Evolutionary conservation across 2,888 invertebrate species (phyloP), one percentile per base, ranked within the genome.

Genomic region (Trypoxylon attenuatum): DNA sequence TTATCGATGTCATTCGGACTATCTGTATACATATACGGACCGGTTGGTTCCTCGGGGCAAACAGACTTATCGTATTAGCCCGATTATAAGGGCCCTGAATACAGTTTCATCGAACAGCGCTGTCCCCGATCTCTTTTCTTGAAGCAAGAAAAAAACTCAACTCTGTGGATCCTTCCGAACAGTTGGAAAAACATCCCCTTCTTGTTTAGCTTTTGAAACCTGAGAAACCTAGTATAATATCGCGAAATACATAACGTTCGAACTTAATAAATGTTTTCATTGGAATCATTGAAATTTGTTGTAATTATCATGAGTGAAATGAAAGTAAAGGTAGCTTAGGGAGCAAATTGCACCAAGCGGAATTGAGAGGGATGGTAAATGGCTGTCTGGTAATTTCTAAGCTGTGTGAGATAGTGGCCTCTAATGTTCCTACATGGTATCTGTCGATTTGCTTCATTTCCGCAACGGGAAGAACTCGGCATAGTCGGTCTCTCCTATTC

Each of bases 361-460:
- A 33, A 33, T 33, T 33, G 46, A 16, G 22, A 29, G 8, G 18
- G 10, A 16, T 21, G 19, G 62, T 51, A 73, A 73, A 73, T 52
- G 71, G 68, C 64, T 62, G 38, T 45, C 63, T 69, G 43, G 67
- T 75, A 79, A 79, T 80, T 81, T 69, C 77, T 73, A 72, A 73
- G 69, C 59, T 63, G 63, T 58, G 61, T 53, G 57, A 73, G 80
- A 81, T 80, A 79, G 64, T 54, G 49, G 13, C 33, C 79, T 71
- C 70, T 80, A 80, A 81, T 78, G 81, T 80, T 76, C 80, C 70
- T 62, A 59, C 62, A 66, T 70, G 68, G 69, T 81, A 81, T 81
- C 79, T 78, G 50, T 69, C 79, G 76, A 81, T 81, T 81, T 76
- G 73, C 76, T 80, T 81, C 78, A 81, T 81, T 81, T 81, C 81